phyloP scores from a whole-genome alignment of 2,797 vertebrate species.

The Vespertilio murinus region DNA sequence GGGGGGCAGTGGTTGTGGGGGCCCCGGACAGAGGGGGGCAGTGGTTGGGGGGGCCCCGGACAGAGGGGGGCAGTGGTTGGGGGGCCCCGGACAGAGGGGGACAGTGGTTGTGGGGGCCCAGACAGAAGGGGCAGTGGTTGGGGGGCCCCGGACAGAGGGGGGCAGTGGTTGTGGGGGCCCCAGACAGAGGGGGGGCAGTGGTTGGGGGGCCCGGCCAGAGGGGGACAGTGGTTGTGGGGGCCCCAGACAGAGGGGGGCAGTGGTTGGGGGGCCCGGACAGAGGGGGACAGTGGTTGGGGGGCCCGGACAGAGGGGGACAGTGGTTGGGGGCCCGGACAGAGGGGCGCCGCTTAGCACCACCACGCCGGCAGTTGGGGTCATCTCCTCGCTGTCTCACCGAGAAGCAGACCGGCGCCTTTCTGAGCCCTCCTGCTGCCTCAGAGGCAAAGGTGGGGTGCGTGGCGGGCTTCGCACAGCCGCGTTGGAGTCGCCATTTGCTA shows the following conservation, averaged over 20 bases:
- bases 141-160: background rate
- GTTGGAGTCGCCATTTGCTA: background rate
- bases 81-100: too few relatives aligned
- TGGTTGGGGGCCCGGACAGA: background rate
- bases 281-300: too few relatives aligned
- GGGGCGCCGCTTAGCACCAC: background rate
- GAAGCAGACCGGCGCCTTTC: background rate
- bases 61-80: too few relatives aligned
- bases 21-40: background rate
- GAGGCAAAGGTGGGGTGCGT: accelerated
- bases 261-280: too few relatives aligned
- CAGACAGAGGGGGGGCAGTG: too few relatives aligned
- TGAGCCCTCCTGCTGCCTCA: background rate
- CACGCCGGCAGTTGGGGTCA: background rate
- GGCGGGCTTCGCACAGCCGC: accelerated
- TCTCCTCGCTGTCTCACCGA: background rate
- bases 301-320: background rate
- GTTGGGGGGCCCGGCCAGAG: too few relatives aligned
- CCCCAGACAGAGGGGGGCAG: background rate
- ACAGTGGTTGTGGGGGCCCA: background rate
- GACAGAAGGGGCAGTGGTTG: too few relatives aligned
- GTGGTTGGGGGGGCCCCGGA: background rate
- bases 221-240: background rate
- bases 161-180: too few relatives aligned
- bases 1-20: too few relatives aligned